Evolutionary conservation across 2,888 invertebrate genomes (phyloP).

Genomic region (Morinoia aosen): DNA sequence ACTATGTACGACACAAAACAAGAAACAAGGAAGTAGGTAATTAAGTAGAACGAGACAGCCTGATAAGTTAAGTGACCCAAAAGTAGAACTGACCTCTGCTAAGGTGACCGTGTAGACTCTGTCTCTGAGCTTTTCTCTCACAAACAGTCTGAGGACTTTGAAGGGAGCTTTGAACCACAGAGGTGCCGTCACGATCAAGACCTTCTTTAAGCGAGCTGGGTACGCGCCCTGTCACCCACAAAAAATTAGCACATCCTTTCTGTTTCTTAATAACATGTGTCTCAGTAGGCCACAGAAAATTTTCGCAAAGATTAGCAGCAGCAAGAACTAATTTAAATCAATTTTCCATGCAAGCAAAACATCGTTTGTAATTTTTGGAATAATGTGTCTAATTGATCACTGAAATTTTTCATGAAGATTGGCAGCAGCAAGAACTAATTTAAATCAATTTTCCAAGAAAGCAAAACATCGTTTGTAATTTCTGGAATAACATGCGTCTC

Average conservation of each 20-base stretch:
- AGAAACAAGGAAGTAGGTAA: background rate
- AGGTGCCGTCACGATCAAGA: slow-evolving; percentile 96
- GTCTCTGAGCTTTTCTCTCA: slow-evolving; percentile 94
- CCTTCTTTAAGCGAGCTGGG: slow-evolving; percentile 96
- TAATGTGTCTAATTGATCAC: background rate
- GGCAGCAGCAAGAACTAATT: too few relatives aligned
- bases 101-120: slow-evolving; percentile 88
- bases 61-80: background rate
- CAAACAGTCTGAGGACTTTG: slow-evolving; percentile 93
- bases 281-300: background rate
- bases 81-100: slow-evolving; percentile 60
- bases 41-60: background rate
- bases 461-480: too few relatives aligned
- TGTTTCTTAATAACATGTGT: background rate
- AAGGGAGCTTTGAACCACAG: slow-evolving; percentile 99
- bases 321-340: too few relatives aligned
- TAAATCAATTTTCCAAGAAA: too few relatives aligned
- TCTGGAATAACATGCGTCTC: too few relatives aligned
- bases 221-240: slow-evolving; percentile 85
- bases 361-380: too few relatives aligned
- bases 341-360: too few relatives aligned
- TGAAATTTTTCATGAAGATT: background rate
- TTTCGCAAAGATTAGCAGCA: background rate
- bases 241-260: slow-evolving; percentile 69
- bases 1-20: background rate